These are phyloP conservation scores for Drosophila vallismaia DNA, from an alignment of 2,888 invertebrate genomes.

Conservation along the genomic window DNA sequence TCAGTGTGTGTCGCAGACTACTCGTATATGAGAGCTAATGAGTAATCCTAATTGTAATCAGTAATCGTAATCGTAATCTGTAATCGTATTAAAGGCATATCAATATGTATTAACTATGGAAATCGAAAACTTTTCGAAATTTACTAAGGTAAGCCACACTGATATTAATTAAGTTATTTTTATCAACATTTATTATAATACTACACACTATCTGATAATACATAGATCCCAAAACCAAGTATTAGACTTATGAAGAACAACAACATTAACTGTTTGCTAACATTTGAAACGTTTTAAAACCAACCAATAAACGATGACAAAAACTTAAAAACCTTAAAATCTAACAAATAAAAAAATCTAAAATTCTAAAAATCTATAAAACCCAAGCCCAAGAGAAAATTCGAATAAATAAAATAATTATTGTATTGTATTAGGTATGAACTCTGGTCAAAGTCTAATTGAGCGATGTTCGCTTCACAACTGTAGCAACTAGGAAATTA, in stretches of 20 bases:
- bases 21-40: constrained; percentile 32
- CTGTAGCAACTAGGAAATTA: constrained; percentile 72
- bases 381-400: constrained; percentile 14
- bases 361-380: constrained; percentile 18
- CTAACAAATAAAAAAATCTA: constrained; percentile 35
- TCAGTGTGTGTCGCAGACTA: constrained; percentile 47
- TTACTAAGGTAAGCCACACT: constrained; percentile 67
- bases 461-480: constrained; percentile 81
- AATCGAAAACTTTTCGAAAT: constrained; percentile 60
- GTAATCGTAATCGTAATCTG: constrained; percentile 50
- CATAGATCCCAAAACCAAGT: constrained; percentile 51
- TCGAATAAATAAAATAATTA: constrained; percentile 25
- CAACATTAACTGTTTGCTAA: constrained; percentile 62
- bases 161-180: constrained; percentile 75
- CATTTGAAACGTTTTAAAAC: constrained; percentile 43
- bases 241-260: constrained; percentile 71
- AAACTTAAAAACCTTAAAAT: constrained; percentile 12
- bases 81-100: constrained; percentile 55
- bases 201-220: constrained; percentile 51
- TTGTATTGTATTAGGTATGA: constrained; percentile 53
- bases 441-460: constrained; percentile 67
- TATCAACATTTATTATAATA: constrained; percentile 59
- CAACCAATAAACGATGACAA: constrained; percentile 41
- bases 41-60: constrained; percentile 52
- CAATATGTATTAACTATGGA: constrained; percentile 52